Base-by-base conservation (phyloP, 1,140 invertebrate genomes). In the Dryas iulia region DNA sequence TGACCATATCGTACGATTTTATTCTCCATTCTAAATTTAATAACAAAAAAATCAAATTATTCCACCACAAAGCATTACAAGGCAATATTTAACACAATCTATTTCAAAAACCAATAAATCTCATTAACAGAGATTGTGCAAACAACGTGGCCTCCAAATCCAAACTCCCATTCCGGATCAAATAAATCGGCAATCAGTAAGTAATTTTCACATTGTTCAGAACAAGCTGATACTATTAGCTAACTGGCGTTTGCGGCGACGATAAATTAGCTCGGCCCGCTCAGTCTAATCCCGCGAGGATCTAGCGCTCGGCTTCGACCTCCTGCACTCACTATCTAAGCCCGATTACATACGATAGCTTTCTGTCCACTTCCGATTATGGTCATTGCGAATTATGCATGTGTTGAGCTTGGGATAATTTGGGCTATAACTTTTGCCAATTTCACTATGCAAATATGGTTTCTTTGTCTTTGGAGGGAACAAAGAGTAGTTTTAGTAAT, bases 181-280 rank as follows among this genome's bases (percentile, higher is more conserved):
- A 63, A 69, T 63, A 69, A 69, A 63, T 69, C 67, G 53, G 12
- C 67, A 58, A 59, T 69, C 66, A 59, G 66, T 63, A 69, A 69
- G 53, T 69, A 69, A 69, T 69, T 69, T 63, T 69, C 67, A 63
- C 67, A 69, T 69, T 69, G 67, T 63, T 63, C 54, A 35, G 35
- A 54, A 63, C 63, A 58, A 66, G 60, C 60, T 62, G 67, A 47
- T 57, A 62, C 67, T 59, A 69, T 69, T 69, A 69, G 67, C 67
- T 59, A 69, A 69, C 66, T 66, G 63, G 63, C 56, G 67, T 62
- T 69, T 63, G 67, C 26, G 67, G 67, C 31, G 59, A 63, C 67
- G 53, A 69, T 69, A 69, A 69, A 63, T 69, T 62, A 63, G 59
- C 58, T 56, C 31, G 66, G 53, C 47, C 47, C 67, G 67, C 54